phyloP scores from a whole-genome alignment of 2,888 invertebrate species.

The Dinocampus coccinellae region DNA sequence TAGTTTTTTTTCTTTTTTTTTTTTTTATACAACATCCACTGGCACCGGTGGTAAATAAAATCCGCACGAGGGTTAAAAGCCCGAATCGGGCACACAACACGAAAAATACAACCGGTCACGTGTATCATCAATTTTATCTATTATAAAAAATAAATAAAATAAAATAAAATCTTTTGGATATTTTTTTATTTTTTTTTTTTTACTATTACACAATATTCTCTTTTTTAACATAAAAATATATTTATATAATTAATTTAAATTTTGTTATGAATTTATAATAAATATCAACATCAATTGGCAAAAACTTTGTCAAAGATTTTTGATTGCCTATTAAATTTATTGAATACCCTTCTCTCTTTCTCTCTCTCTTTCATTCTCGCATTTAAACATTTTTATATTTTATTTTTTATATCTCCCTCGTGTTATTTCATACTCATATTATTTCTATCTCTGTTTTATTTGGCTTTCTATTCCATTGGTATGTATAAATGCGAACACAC shows the following conservation, averaged over 20 bases:
- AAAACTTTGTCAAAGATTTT: slow-evolving; percentile 57
- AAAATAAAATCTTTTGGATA: not conserved
- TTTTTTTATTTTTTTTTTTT: not conserved
- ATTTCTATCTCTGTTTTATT: too few relatives aligned
- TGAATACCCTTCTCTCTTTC: slow-evolving; percentile 52
- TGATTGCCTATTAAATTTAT: slow-evolving; percentile 63
- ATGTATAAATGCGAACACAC: slow-evolving; percentile 66
- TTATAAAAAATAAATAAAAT: slow-evolving; percentile 15
- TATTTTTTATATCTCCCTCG: too few relatives aligned
- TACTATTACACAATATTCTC: not conserved
- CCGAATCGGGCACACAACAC: slow-evolving; percentile 30
- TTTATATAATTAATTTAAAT: not conserved
- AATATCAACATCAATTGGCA: not conserved
- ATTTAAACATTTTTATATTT: too few relatives aligned
- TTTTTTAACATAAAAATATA: too few relatives aligned
- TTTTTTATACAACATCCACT: slow-evolving; percentile 17
- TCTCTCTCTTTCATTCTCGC: not conserved
- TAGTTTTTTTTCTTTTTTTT: slow-evolving; percentile 13
- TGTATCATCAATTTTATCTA: slow-evolving; percentile 15
- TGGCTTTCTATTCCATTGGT: slow-evolving; percentile 69
- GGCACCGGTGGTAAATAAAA: slow-evolving; percentile 28
- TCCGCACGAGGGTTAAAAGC: slow-evolving; percentile 27
- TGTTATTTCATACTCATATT: too few relatives aligned
- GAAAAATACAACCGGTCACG: slow-evolving; percentile 39
- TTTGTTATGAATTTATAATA: not conserved